These are phyloP conservation scores for Mesitornis unicolor DNA, from an alignment of 2,113 vertebrate species.

Conservation along the genomic window DNA sequence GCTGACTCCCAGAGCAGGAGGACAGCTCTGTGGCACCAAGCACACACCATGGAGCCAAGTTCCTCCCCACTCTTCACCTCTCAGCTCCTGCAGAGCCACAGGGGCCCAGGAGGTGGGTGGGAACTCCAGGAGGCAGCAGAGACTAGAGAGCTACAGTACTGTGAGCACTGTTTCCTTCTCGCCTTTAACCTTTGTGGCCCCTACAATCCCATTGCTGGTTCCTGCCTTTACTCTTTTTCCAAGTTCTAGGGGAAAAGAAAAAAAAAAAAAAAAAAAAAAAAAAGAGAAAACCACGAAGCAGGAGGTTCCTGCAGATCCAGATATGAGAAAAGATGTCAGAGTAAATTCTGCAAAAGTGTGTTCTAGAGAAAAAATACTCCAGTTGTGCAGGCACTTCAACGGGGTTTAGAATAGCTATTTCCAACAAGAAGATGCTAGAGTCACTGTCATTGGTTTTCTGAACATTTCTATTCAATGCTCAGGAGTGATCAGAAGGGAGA, in stretches of 20 bases:
- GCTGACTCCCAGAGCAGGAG: background rate
- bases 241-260: background rate
- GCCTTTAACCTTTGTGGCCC: background rate
- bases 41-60: background rate
- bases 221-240: background rate
- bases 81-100: background rate
- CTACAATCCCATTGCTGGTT: background rate
- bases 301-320: background rate
- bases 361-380: background rate
- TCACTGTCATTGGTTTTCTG: accelerated
- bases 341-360: background rate
- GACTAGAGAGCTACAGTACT: background rate
- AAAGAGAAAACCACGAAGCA: background rate
- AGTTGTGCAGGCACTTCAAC: background rate
- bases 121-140: background rate
- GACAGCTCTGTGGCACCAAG: background rate
- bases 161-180: background rate
- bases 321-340: background rate
- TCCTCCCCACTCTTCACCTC: background rate
- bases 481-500: background rate
- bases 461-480: background rate
- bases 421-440: background rate
- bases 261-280: background rate
- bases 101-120: background rate
- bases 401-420: background rate